Base-by-base conservation (phyloP, 1,140 invertebrate genomes). In the Temnothorax curvispinosus region DNA sequence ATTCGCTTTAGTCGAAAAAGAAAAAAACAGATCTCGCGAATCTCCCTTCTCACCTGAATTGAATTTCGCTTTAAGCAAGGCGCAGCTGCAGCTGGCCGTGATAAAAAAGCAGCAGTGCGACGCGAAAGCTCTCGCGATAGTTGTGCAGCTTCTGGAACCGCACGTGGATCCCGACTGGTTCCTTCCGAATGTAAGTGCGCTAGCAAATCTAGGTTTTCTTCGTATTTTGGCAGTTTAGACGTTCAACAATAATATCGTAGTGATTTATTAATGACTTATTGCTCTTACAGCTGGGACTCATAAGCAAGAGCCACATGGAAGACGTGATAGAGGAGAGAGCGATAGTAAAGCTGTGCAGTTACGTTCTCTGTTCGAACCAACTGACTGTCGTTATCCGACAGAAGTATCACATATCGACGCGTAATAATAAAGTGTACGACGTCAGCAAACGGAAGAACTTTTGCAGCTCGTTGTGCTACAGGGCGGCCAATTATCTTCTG, bases 391-490 rank as follows among this genome's bases (percentile, higher is more conserved):
- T 98, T 80, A 97, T 97, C 0, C 97, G 96, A 65, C 97, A 98
- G 94, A 96, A 97, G 78, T 99, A 97, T 95, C 96, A 96, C 85
- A 98, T 99, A 93, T 98, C 97, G 0, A 96, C 96, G 8, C 96
- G 96, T 90, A 96, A 95, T 1, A 98, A 99, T 90, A 98, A 98
- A 95, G 97, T 99, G 0, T 98, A 97, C 93, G 98, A 99, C 92
- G 97, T 99, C 3, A 98, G 97, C 35, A 96, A 97, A 74, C 96
- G 98, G 85, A 99, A 98, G 96, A 97, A 97, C 91, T 99, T 97
- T 93, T 99, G 98, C 92, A 98, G 97, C 86, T 97, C 97, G 87
- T 92, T 95, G 32, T 99, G 98, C 94, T 98, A 98, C 90, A 97
- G 97, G 92, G 97, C 97, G 18, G 97, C 97, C 3, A 96, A 97